phyloP scores from a whole-genome alignment of 2,888 invertebrate species.

The Graphium colonna region DNA sequence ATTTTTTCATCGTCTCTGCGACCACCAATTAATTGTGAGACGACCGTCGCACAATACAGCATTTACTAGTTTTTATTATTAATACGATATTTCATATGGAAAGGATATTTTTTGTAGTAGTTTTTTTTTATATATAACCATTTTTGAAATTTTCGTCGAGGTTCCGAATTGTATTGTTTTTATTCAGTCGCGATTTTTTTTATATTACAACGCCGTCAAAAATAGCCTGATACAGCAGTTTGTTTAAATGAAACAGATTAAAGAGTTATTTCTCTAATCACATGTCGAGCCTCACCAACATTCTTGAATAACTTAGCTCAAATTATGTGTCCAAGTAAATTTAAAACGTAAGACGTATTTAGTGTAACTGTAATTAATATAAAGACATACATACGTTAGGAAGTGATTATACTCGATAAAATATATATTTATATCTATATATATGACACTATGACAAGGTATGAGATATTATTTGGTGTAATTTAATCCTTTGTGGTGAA shows the following conservation, averaged over 20 bases:
- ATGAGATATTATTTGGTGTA: constrained; percentile 64
- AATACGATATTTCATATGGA: background rate
- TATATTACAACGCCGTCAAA: background rate
- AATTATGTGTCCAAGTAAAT: constrained; percentile 66
- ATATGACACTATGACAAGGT: constrained; percentile 50
- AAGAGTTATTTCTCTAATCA: constrained; percentile 14
- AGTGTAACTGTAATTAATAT: constrained; percentile 45
- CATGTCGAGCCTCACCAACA: constrained; percentile 33
- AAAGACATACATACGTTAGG: constrained; percentile 68
- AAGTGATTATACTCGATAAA: constrained; percentile 59
- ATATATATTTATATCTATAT: constrained; percentile 26
- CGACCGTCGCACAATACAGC: background rate
- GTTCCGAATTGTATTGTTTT: background rate
- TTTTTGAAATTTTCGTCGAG: background rate
- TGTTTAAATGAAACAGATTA: background rate
- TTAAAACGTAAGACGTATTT: constrained; percentile 46
- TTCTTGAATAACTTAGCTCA: constrained; percentile 61
- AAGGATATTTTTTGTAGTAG: background rate
- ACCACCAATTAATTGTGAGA: too few relatives aligned
- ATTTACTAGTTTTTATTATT: constrained; percentile 14
- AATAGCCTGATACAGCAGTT: background rate
- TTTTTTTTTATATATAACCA: background rate
- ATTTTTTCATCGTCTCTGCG: too few relatives aligned
- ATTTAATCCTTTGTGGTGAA: constrained; percentile 34
- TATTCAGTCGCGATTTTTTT: background rate